These are phyloP conservation scores for Gnathonemus echidnorhynchus DNA, from an alignment of 2,113 vertebrate genomes.

Conservation along the genomic window DNA sequence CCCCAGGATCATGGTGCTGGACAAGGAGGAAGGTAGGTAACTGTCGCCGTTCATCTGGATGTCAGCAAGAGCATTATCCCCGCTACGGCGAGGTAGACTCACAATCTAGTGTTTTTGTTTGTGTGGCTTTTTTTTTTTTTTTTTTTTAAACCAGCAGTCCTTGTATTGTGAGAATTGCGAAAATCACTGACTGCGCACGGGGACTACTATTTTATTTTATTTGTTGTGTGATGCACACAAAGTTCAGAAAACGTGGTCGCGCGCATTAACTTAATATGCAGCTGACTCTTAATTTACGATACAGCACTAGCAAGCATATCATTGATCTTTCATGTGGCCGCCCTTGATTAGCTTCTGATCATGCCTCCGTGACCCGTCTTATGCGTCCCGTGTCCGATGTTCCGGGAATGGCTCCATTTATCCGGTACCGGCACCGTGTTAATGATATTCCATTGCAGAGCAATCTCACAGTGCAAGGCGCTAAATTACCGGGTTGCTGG, in stretches of 20 bases:
- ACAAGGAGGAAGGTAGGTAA: slow-evolving; percentile 98
- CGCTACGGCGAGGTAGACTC: neutral
- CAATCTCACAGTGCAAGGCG: neutral
- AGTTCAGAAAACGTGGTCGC: neutral
- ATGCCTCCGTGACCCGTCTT: neutral
- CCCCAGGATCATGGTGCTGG: slow-evolving; percentile 97
- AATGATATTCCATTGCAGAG: neutral
- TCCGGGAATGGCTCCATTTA: neutral
- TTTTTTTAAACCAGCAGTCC: neutral
- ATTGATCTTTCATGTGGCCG: neutral
- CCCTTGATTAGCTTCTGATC: neutral
- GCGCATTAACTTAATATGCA: neutral
- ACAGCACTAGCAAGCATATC: neutral
- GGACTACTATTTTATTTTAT: neutral
- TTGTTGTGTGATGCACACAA: neutral
- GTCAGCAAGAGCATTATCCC: neutral
- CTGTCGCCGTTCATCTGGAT: slow-evolving; percentile 25
- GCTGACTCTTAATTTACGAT: neutral
- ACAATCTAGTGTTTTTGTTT: neutral
- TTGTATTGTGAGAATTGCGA: neutral
- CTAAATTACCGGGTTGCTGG: neutral
- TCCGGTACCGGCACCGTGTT: neutral
- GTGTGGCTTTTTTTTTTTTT: too few relatives aligned
- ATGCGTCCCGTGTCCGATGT: neutral
- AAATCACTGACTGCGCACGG: neutral